Evolutionary conservation across 1,140 invertebrate species (phyloP).

Genomic region (Drosophila subobscura): DNA sequence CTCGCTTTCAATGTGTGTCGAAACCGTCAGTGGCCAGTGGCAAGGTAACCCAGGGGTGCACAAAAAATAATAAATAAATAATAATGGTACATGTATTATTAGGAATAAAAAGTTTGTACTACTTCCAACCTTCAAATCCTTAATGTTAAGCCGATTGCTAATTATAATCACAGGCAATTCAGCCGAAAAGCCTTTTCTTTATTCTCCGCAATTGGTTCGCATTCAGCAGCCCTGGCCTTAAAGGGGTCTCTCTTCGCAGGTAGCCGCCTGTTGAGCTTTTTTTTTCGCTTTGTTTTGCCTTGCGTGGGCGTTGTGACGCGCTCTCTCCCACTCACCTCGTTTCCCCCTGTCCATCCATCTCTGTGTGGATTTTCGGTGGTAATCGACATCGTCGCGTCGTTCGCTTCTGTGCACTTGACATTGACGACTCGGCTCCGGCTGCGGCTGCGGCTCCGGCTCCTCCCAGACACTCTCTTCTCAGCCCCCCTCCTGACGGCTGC

Average conservation of each 20-base stretch:
- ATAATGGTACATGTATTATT: background rate
- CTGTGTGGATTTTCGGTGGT: conserved; percentile 52
- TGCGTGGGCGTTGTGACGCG: conserved; percentile 10
- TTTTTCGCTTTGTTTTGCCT: conserved; percentile 4
- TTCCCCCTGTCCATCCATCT: conserved; percentile 16
- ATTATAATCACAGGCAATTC: too few species aligned
- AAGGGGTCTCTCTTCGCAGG: background rate
- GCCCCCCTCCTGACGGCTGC: background rate
- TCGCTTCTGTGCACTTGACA: conserved; percentile 71
- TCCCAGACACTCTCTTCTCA: background rate
- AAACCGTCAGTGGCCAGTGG: conserved; percentile 54
- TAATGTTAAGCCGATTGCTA: too few species aligned
- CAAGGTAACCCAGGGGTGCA: conserved; percentile 21
- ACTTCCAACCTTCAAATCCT: too few species aligned
- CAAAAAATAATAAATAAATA: background rate
- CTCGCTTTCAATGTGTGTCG: conserved; percentile 71
- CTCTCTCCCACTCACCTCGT: background rate
- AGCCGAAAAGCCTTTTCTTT: too few species aligned
- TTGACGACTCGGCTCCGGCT: conserved; percentile 47
- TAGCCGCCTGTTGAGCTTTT: too few species aligned
- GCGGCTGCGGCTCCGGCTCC: conserved; percentile 1
- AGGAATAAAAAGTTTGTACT: too few species aligned
- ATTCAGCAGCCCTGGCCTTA: background rate
- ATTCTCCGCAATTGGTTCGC: too few species aligned
- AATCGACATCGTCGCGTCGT: conserved; percentile 37